Base-by-base conservation (phyloP, 2,888 invertebrate species). In the Drosophila anomelani region DNA sequence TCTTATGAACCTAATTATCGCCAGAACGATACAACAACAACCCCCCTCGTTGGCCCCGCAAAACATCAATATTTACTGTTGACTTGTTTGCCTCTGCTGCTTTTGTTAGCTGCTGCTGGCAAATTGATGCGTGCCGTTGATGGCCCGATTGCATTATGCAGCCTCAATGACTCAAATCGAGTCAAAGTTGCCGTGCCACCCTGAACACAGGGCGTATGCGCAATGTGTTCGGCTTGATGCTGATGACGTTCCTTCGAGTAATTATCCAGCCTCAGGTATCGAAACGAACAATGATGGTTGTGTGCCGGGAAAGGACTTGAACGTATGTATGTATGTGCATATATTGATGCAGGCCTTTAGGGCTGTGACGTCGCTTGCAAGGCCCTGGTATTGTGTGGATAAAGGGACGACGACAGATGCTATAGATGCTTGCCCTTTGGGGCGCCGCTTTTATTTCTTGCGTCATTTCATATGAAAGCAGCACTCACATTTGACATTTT, bases 401-500 rank as follows among this genome's bases (percentile, higher is more conserved):
- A 53, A 44, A 41, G 75, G 54, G 71, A 38, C 53, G 71, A 38
- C 53, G 73, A 67, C 32, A 26, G 55, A 61, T 61, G 23, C 34
- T 51, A 36, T 66, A 64, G 70, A 55, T 55, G 74, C 62, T 69
- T 80, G 85, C 80, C 85, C 85, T 82, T 82, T 85, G 79, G 26
- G 53, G 61, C 41, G 53, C 56, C 70, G 71, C 67, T 72, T 85
- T 82, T 70, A 78, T 78, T 80, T 80, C 77, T 85, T 83, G 82
- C 82, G 82, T 83, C 80, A 83, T 85, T 80, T 77, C 61, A 67
- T 82, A 77, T 80, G 74, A 82, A 82, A 75, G 69, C 80, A 70
- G 68, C 70, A 74, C 64, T 85, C 79, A 85, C 83, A 80, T 85
- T 83, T 83, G 85, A 83, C 85, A 85, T 83, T 85, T 80, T 58